phyloP scores from a whole-genome alignment of 1,140 invertebrate species.

The Heterodera carotae region DNA sequence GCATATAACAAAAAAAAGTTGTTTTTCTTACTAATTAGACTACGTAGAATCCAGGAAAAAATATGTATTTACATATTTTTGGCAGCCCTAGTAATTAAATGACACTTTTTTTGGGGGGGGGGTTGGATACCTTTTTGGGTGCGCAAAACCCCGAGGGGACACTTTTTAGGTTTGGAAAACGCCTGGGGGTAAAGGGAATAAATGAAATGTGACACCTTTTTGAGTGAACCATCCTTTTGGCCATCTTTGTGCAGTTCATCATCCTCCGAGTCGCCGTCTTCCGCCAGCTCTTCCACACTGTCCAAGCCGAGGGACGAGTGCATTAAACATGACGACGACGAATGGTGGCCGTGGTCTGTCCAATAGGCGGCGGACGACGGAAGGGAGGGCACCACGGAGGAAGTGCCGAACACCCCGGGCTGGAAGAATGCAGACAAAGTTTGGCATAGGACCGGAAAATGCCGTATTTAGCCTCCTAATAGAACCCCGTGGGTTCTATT shows the following conservation, averaged over 20 bases:
- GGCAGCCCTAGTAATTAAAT: too few species aligned
- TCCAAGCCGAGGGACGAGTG: background rate
- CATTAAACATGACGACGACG: background rate
- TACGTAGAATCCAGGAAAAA: too few species aligned
- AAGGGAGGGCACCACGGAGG: background rate
- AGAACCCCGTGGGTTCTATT: background rate
- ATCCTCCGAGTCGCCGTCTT: background rate
- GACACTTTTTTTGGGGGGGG: too few species aligned
- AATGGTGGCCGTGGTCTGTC: background rate
- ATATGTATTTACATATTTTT: too few species aligned
- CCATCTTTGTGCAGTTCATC: background rate
- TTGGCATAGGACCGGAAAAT: background rate
- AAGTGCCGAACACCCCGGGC: constrained; percentile 3
- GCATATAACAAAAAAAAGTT: too few species aligned
- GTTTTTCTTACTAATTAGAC: too few species aligned
- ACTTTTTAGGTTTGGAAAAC: too few species aligned
- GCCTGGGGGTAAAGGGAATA: too few species aligned
- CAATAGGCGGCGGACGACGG: background rate
- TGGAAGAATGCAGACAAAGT: background rate
- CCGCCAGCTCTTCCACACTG: background rate
- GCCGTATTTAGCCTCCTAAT: background rate
- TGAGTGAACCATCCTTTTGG: background rate
- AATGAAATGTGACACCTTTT: too few species aligned
- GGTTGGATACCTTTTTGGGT: too few species aligned
- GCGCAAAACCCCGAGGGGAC: too few species aligned